Evolutionary conservation across 2,888 invertebrate species (phyloP).

Genomic region (Sinelater perroti): DNA sequence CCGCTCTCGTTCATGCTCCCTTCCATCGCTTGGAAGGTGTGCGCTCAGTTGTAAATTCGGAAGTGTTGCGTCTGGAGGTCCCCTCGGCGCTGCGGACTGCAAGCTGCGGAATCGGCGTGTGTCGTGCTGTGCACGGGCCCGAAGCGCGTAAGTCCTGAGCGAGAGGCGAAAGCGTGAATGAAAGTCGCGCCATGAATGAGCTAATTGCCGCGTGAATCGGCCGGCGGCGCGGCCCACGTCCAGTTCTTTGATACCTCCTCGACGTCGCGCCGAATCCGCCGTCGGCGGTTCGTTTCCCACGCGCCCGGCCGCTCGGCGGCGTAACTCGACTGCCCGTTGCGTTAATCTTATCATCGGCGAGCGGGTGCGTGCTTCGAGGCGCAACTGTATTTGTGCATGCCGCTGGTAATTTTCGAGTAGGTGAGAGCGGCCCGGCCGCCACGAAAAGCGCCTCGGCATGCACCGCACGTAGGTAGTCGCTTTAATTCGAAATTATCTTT

Average conservation of each 20-base stretch:
- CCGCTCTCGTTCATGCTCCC: conserved; percentile 54
- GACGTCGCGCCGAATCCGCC: no score
- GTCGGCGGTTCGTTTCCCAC: no score
- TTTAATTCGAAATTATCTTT: no score
- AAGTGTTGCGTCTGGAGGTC: conserved; percentile 39
- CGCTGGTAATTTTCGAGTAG: conserved; percentile 6
- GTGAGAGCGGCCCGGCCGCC: conserved; percentile 1
- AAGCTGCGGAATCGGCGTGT: not conserved
- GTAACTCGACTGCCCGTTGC: not conserved
- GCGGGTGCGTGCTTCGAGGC: conserved; percentile 6
- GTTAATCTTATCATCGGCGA: conserved; percentile 15
- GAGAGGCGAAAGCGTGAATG: conserved; percentile 12
- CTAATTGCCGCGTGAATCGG: not conserved
- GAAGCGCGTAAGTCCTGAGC: conserved; percentile 1
- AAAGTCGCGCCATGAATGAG: conserved; percentile 2
- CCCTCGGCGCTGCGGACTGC: no score
- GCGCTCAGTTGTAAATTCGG: conserved; percentile 58
- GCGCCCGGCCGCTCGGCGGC: no score
- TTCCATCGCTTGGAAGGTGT: conserved; percentile 50
- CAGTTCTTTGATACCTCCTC: no score
- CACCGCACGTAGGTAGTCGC: not conserved
- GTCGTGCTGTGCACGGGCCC: not conserved
- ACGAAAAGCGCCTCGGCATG: conserved; percentile 6
- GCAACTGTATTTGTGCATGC: conserved; percentile 13
- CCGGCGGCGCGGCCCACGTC: no score